phyloP scores from a whole-genome alignment of 2,888 invertebrate species.

The Nymphalis urticae region DNA sequence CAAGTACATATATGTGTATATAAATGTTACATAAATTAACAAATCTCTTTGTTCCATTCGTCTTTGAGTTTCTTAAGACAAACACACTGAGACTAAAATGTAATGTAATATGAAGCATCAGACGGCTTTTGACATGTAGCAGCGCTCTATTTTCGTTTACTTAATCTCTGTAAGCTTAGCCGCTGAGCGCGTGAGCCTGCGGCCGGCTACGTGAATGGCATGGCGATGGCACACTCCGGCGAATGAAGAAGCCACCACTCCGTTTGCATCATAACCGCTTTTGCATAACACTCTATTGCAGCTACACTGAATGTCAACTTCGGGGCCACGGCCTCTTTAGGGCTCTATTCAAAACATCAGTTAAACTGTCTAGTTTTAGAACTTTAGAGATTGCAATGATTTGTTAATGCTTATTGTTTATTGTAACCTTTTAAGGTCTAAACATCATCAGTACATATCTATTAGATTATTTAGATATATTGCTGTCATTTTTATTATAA shows the following conservation, averaged over 20 bases:
- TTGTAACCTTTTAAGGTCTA: not conserved
- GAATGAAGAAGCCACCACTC: constrained; percentile 58
- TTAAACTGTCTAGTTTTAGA: constrained; percentile 26
- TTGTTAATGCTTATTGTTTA: constrained; percentile 4
- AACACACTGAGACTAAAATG: constrained; percentile 26
- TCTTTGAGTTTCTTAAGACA: constrained; percentile 1
- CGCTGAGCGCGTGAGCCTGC: constrained; percentile 46
- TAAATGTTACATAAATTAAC: too few species aligned
- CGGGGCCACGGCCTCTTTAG: constrained; percentile 57
- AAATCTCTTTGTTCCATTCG: too few species aligned
- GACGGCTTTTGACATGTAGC: constrained; percentile 52
- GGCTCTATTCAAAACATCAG: constrained; percentile 41
- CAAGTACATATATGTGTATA: too few species aligned
- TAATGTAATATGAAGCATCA: constrained; percentile 43
- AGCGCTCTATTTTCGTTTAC: constrained; percentile 61
- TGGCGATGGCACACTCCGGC: constrained; percentile 42
- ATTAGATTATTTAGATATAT: too few species aligned
- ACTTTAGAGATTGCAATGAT: constrained; percentile 3
- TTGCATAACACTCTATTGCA: constrained; percentile 71
- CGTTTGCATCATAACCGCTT: constrained; percentile 62
- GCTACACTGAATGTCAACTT: constrained; percentile 66
- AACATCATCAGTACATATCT: too few species aligned
- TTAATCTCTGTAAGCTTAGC: constrained; percentile 58
- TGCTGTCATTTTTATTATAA: too few species aligned
- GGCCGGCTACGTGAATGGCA: constrained; percentile 57